These are phyloP conservation scores for Drosophila limbata DNA, from an alignment of 2,888 invertebrate genomes.

Conservation along the genomic window DNA sequence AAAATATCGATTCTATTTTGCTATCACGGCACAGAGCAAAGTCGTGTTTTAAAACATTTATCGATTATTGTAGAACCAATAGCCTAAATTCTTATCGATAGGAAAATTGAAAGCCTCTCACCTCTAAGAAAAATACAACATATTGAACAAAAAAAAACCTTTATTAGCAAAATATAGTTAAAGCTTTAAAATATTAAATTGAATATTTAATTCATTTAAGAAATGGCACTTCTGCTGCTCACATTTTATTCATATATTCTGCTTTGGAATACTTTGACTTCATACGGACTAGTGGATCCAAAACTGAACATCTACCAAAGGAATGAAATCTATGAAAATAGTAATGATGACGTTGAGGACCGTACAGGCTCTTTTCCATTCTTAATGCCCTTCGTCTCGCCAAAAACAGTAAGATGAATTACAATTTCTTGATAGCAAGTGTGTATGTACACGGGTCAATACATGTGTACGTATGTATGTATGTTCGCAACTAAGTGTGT, in stretches of 20 bases:
- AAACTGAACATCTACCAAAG: conserved; percentile 28
- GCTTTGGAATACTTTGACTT: conserved; percentile 49
- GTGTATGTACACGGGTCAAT: conserved; percentile 8
- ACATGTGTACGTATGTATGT: conserved; percentile 5
- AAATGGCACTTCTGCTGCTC: conserved; percentile 31
- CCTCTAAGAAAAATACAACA: conserved; percentile 30
- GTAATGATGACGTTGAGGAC: conserved; percentile 37
- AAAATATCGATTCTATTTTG: not conserved
- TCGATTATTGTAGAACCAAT: conserved; percentile 25
- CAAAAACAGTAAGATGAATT: conserved; percentile 88
- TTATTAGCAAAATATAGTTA: conserved; percentile 9
- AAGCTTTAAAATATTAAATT: conserved; percentile 9
- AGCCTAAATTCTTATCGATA: conserved; percentile 3
- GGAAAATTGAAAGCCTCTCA: conserved; percentile 17
- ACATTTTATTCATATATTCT: conserved; percentile 37
- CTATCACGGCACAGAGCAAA: not conserved
- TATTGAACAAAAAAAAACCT: conserved; percentile 20
- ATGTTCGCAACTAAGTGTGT: conserved; percentile 2
- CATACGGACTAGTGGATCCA: conserved; percentile 58
- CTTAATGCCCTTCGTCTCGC: conserved; percentile 93
- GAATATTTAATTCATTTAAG: conserved; percentile 5
- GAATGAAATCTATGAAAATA: conserved; percentile 42
- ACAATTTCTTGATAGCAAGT: conserved; percentile 6
- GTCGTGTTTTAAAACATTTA: conserved; percentile 6
- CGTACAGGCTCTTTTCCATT: conserved; percentile 88